Conservation (phyloP, 2,888 invertebrate genomes). For the Athetis lepigone region DNA sequence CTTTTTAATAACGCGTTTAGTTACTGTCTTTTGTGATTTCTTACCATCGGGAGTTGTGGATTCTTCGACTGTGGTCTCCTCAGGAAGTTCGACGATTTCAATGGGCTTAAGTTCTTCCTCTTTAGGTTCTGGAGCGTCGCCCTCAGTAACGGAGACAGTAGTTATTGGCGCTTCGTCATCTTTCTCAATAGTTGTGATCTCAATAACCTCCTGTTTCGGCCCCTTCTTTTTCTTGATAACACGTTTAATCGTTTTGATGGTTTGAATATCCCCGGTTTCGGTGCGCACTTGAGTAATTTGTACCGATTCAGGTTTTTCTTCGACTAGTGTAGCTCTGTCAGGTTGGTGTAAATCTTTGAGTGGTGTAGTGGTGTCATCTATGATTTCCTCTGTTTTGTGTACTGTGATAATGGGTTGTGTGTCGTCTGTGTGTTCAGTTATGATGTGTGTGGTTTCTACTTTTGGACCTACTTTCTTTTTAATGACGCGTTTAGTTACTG, state of each 20-base stretch:
- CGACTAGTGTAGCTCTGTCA: background rate
- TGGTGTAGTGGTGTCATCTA: slow-evolving; percentile 57
- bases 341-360: slow-evolving; percentile 40
- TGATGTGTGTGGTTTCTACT: slow-evolving; percentile 64
- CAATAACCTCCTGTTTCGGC: slow-evolving; percentile 65
- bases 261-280: background rate
- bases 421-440: slow-evolving; percentile 49
- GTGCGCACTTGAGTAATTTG: slow-evolving; percentile 41
- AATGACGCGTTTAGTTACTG: slow-evolving; percentile 60
- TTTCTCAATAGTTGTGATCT: slow-evolving; percentile 67
- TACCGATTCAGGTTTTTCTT: slow-evolving; percentile 19
- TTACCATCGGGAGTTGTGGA: no score
- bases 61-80: no score
- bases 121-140: no score
- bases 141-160: slow-evolving; percentile 60
- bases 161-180: slow-evolving; percentile 62
- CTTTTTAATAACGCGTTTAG: no score
- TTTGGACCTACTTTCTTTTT: slow-evolving; percentile 69
- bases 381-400: slow-evolving; percentile 56
- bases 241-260: slow-evolving; percentile 16
- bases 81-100: no score
- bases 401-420: slow-evolving; percentile 12
- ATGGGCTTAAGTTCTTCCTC: no score
- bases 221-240: slow-evolving; percentile 56
- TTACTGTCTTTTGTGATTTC: no score